A percentile compares a stretch with the other conserved stretches of the same genome.
These are phyloP conservation scores for Andrena fulva DNA, from an alignment of 2,888 invertebrate species.

Conservation along the genomic window DNA sequence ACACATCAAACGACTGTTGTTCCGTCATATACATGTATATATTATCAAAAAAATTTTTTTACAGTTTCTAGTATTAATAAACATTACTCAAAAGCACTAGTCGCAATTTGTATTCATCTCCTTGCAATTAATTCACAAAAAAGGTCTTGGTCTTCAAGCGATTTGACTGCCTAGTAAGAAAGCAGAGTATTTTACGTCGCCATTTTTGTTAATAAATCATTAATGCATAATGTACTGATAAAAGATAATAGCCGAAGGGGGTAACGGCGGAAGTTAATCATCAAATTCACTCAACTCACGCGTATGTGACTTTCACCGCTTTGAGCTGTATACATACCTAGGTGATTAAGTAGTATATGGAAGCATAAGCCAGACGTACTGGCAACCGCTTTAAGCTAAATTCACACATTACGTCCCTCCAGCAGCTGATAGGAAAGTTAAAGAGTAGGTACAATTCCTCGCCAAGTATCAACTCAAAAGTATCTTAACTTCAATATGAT, in stretches of 20 bases:
- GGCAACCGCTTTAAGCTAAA: conserved; percentile 33
- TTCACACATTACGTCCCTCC: conserved; percentile 33
- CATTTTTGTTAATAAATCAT: neutral
- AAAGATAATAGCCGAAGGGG: neutral
- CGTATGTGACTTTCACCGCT: conserved; percentile 21
- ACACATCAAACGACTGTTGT: too few relatives aligned
- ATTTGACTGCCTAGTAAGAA: too few relatives aligned
- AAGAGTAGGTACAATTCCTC: too few relatives aligned
- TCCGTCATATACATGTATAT: too few relatives aligned
- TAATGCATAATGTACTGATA: too few relatives aligned
- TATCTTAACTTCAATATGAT: too few relatives aligned
- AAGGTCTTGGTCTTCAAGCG: neutral
- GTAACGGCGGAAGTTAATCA: neutral
- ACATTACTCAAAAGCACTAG: too few relatives aligned
- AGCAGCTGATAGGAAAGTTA: conserved; percentile 9
- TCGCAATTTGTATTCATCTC: too few relatives aligned
- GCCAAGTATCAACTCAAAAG: too few relatives aligned
- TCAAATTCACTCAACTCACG: conserved; percentile 3
- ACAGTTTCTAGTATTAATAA: too few relatives aligned
- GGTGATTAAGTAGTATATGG: conserved; percentile 45
- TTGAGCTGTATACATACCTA: neutral
- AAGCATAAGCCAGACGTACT: conserved; percentile 39
- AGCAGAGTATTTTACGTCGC: too few relatives aligned
- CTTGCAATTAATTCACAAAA: neutral
- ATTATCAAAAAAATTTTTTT: too few relatives aligned